Base-by-base conservation (phyloP, 2,888 invertebrate genomes). In the Cotesia congregata region DNA sequence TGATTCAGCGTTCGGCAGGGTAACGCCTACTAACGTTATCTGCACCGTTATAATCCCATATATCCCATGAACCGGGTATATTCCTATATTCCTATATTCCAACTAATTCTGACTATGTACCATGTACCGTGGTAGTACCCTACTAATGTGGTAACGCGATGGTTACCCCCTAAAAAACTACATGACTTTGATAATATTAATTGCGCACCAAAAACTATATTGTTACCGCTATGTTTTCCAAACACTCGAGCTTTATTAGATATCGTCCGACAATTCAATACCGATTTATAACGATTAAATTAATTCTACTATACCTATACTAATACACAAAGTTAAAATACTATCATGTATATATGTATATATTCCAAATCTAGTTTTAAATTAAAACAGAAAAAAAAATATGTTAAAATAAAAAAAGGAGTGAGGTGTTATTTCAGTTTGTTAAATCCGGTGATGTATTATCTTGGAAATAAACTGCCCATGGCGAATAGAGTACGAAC, bases 1-100 rank as follows among this genome's bases (percentile, higher is more conserved):
- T 89, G 89, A 89, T 89, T 89, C 89, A 89, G 89, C 85, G 89
- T 89, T 89, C 83, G 86, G 87, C 78, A 86, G 84, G 88, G 88
- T 86, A 87, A 88, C 89, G 89, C 88, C 89, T 89, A 86, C 87
- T 81, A 84, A 85, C 86, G 84, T 84, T 83, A 76, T 78, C 61
- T 12, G 50, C 50, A 12, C 68, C 17, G 71, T 74, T 67, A 76
- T 77, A 71, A 78, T 77, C 40, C 78, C 62, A 41, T 59, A 20
- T 40, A 60, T 38, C 67, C 39, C 20, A 60, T 20, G 12, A 60
- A 50, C 62, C 41, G 50, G 50, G 9, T 50, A 50, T 50, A 50
- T 50, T 12, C 50, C 12, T 12, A 30, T 30, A 30, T 30, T 30
- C 30, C 30, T 30, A 30, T 30, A 30, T 30, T 30, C 30, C 3